Base-by-base conservation (phyloP, 2,113 vertebrate genomes). In the Antigone vipio region DNA sequence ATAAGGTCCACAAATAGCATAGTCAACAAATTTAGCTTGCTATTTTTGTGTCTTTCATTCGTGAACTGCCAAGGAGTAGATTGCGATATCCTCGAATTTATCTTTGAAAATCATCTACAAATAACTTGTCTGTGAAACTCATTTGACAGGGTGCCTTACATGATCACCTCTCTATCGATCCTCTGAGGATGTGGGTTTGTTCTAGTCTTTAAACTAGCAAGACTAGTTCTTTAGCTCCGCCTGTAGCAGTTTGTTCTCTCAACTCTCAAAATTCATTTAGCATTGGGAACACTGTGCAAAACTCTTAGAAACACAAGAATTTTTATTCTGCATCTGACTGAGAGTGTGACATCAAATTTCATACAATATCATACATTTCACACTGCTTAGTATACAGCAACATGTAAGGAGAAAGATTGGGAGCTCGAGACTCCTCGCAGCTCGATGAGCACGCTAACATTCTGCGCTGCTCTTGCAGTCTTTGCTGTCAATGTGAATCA, bases 21-120 rank as follows among this genome's bases (percentile, higher is more conserved):
- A 76, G 88, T 73, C 83, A 94, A 94, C 88, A 85, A 84, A 93
- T 97, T 89, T 84, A 93, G 50, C 66, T 91, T 60, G 60, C 81
- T 97, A 94, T 96, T 97, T 97, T 89, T 88, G 58, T 62, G 77
- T 73, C 71, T 93, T 97, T 93, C 92, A 35, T 82, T 96, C 1
- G 50, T 94, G 92, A 88, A 88, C 71, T 92, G 93, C 63, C 95
- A 92, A 91, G 58, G 42, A 96, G 35, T 88, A 83, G 95, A 92
- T 88, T 84, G 93, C 38, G 88, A 69, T 52, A 94, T 69, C 71
- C 30, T 94, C 9, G 1, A 92, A 92, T 89, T 88, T 81, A 45
- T 95, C 47, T 92, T 85, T 80, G 91, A 95, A 95, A 95, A 82
- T 92, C 4, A 47, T 89, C 96, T 91, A 71, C 87, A 91, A 96